Evolutionary conservation across 1,140 invertebrate genomes (phyloP).

Genomic region (Achroia grisella): DNA sequence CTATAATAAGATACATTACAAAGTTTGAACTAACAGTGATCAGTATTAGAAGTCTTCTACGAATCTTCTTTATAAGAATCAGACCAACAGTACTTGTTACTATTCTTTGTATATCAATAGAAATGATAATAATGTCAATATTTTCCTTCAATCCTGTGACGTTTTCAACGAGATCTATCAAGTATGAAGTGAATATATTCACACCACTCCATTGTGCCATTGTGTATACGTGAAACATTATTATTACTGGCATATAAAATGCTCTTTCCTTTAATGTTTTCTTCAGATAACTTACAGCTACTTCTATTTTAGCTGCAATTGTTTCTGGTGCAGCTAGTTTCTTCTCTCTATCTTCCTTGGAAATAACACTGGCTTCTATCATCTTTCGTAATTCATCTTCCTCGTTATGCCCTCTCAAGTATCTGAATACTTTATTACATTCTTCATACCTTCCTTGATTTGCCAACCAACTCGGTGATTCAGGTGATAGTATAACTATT

Average conservation of each 20-base stretch:
- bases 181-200: slow-evolving; percentile 18
- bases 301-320: background rate
- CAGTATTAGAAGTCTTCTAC: slow-evolving; percentile 18
- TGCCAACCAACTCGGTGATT: slow-evolving; percentile 17
- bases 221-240: slow-evolving; percentile 25
- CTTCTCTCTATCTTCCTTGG: background rate
- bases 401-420: slow-evolving; percentile 10
- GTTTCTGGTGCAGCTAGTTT: background rate
- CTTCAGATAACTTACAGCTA: background rate
- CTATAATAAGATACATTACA: slow-evolving; percentile 6
- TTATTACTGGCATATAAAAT: slow-evolving; percentile 24
- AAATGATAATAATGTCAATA: slow-evolving; percentile 15
- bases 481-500: slow-evolving; percentile 12
- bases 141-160: slow-evolving; percentile 12
- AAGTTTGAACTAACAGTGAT: slow-evolving; percentile 15
- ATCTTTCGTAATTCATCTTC: slow-evolving; percentile 13
- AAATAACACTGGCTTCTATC: slow-evolving; percentile 4
- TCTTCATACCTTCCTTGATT: slow-evolving; percentile 11
- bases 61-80: slow-evolving; percentile 22
- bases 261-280: slow-evolving; percentile 9
- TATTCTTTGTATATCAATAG: slow-evolving; percentile 20
- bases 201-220: slow-evolving; percentile 22
- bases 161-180: slow-evolving; percentile 15
- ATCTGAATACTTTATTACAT: slow-evolving; percentile 7
- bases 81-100: slow-evolving; percentile 20